Evolutionary conservation across 2,888 invertebrate genomes (phyloP).

Genomic region (Suillia variegata): DNA sequence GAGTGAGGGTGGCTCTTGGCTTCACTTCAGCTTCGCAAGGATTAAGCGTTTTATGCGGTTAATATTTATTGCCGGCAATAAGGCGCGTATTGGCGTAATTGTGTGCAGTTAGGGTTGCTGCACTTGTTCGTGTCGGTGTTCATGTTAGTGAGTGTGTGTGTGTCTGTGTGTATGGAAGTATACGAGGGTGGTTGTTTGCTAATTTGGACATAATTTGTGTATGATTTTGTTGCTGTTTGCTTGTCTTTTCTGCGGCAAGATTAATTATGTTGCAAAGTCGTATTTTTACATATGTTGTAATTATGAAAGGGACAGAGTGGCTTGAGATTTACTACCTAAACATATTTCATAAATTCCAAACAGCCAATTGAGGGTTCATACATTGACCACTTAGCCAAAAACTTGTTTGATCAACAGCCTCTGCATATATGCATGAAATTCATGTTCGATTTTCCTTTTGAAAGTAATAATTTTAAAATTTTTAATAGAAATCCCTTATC

Average conservation of each 20-base stretch:
- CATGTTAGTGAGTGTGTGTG: not conserved
- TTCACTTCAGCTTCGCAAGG: constrained; percentile 22
- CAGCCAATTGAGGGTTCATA: not conserved
- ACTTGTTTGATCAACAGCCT: too few relatives aligned
- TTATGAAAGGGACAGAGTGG: constrained; percentile 29
- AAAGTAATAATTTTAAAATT: too few relatives aligned
- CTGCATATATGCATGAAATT: too few relatives aligned
- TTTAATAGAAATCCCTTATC: too few relatives aligned
- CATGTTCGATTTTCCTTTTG: too few relatives aligned
- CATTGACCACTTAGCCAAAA: too few relatives aligned
- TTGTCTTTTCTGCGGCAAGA: constrained; percentile 34
- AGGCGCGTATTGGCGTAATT: constrained; percentile 34
- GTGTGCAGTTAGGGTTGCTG: constrained; percentile 26
- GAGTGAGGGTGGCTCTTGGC: constrained; percentile 13
- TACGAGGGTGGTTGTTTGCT: constrained; percentile 45
- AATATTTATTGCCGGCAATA: constrained; percentile 53
- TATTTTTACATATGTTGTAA: constrained; percentile 50
- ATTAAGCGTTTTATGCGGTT: constrained; percentile 56
- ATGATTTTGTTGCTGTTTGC: constrained; percentile 33
- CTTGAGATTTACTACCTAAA: not conserved
- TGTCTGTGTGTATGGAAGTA: not conserved
- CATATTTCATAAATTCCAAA: not conserved
- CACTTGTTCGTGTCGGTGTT: constrained; percentile 26
- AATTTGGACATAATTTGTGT: constrained; percentile 57
- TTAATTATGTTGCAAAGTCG: constrained; percentile 36